A percentile compares a stretch with the other conserved stretches of the same genome.
Evolutionary conservation across 2,797 vertebrate genomes (phyloP).

Genomic region (Morus bassanus): DNA sequence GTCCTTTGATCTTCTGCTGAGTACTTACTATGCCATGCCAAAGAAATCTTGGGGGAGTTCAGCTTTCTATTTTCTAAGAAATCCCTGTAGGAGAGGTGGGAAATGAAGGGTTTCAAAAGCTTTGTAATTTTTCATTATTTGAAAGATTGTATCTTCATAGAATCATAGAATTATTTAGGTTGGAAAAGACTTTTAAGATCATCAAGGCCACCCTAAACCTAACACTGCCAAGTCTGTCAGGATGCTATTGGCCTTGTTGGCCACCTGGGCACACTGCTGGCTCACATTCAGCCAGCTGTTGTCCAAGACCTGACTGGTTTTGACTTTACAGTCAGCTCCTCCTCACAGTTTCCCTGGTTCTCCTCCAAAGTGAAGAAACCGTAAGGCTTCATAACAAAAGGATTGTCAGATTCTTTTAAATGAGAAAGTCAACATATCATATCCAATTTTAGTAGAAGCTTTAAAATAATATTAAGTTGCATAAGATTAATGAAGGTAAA

Average conservation of each 20-base stretch:
- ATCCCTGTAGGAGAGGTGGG: neutral
- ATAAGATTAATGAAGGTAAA: neutral
- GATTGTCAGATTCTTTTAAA: neutral
- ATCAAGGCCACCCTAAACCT: no score
- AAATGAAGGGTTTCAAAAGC: neutral
- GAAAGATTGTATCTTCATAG: neutral
- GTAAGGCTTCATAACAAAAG: neutral
- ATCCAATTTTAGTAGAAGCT: neutral
- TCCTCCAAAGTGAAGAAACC: neutral
- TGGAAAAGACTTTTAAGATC: no score
- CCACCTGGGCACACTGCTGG: no score
- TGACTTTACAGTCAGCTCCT: neutral
- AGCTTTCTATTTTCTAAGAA: neutral
- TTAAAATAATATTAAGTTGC: neutral
- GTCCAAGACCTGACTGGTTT: no score
- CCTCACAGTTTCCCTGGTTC: neutral
- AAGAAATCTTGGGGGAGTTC: neutral
- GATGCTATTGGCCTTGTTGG: no score
- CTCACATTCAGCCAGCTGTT: no score
- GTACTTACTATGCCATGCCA: neutral
- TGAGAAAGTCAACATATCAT: neutral
- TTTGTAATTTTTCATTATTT: neutral
- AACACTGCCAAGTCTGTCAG: no score
- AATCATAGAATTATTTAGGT: no score
- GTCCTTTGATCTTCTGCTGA: neutral